Conservation (phyloP, 2,888 invertebrate species). For the Ligdia adustata region DNA sequence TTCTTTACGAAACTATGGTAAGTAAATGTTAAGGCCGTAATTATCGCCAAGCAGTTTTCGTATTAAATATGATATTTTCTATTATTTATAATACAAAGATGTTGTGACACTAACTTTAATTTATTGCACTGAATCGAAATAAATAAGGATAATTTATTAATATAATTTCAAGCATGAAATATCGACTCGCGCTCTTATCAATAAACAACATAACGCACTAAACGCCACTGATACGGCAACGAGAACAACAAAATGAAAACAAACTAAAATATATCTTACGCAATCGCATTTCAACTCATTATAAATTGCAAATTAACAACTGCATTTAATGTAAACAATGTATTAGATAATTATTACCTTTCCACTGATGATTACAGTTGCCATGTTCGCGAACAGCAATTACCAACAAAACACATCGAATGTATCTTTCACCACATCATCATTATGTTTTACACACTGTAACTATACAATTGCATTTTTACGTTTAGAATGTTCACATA, state of each 20-base stretch:
- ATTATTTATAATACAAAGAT: too few relatives aligned
- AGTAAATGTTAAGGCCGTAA: too few relatives aligned
- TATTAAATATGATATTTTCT: too few relatives aligned
- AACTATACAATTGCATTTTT: constrained; percentile 1
- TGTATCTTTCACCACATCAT: constrained; percentile 12
- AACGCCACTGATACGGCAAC: not conserved
- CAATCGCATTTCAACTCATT: not conserved
- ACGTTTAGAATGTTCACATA: constrained; percentile 1
- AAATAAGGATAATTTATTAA: not conserved
- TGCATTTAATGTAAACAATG: constrained; percentile 3
- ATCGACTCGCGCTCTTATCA: not conserved
- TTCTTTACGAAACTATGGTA: too few relatives aligned
- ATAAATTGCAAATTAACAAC: not conserved
- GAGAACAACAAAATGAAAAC: not conserved
- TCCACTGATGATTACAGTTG: constrained; percentile 41
- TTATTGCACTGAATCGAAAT: too few relatives aligned
- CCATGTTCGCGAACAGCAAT: constrained; percentile 34
- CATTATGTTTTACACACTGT: constrained; percentile 11
- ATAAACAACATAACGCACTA: not conserved
- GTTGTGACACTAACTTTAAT: too few relatives aligned
- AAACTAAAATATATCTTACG: not conserved
- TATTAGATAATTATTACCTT: constrained; percentile 40
- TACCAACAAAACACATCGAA: constrained; percentile 10
- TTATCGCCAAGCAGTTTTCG: too few relatives aligned
- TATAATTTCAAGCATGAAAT: not conserved